Evolutionary conservation across 2,888 invertebrate species (phyloP), one percentile per base, ranked within the genome.

Genomic region (Thereva nobilitata): DNA sequence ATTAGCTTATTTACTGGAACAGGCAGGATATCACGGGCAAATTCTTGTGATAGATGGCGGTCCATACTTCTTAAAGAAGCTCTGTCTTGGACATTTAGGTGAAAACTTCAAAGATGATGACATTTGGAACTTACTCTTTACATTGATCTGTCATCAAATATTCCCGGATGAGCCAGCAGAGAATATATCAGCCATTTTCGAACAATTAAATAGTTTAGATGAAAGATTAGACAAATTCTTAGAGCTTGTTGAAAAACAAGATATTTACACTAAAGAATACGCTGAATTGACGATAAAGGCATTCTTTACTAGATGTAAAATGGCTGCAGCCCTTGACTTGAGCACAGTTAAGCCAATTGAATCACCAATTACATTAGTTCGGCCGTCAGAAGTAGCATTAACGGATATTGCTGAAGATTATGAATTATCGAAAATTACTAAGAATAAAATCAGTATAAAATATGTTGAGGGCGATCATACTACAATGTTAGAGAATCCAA

Each of bases 1-100:
- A 77, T 81, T 96, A 68, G 90, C 88, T 4, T 81, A 86, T 6
- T 83, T 86, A 74, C 81, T 96, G 44, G 93, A 93, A 78, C 81
- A 80, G 5, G 82, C 85, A 74, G 90, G 90, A 71, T 82, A 83
- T 63, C 81, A 76, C 9, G 91, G 91, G 3, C 83, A 84, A 49
- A 73, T 92, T 1, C 82, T 90, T 73, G 84, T 93, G 9, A 83
- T 97, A 55, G 97, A 97, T 77, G 95, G 95, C 9, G 85, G 91
- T 0, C 93, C 92, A 0, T 85, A 87, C 42, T 87, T 88, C 75
- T 80, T 92, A 12, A 86, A 87, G 75, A 81, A 83, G 68, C 66
- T 80, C 12, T 75, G 76, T 0, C 68, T 74, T 6, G 75, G 77
- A 3, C 77, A 78, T 47, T 67, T 81, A 12, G 75, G 74, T 12